These are phyloP conservation scores for Sterrhoptilus dennistouni DNA, from an alignment of 2,113 vertebrate species.

Conservation along the genomic window DNA sequence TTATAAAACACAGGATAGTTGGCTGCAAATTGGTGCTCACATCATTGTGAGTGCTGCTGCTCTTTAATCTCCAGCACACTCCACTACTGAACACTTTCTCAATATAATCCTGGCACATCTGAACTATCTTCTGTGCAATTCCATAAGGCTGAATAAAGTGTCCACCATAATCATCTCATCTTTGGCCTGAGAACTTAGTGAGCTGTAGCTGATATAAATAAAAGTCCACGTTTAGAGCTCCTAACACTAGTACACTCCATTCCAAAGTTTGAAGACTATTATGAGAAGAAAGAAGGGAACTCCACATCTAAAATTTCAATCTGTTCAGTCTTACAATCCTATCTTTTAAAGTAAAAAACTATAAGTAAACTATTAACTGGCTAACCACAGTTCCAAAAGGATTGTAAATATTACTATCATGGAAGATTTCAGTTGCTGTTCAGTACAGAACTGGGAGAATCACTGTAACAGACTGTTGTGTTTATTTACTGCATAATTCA, in stretches of 20 bases:
- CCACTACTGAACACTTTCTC: background rate
- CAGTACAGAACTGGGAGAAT: background rate
- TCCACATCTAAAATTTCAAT: background rate
- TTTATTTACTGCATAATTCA: background rate
- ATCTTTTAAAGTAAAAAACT: background rate
- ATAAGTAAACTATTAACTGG: background rate
- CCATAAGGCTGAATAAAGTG: background rate
- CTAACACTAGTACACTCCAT: background rate
- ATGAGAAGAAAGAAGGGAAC: background rate
- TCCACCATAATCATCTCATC: background rate
- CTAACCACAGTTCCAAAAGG: background rate
- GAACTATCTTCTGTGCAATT: background rate
- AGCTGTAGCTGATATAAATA: background rate
- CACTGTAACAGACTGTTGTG: background rate
- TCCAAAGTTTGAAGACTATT: background rate
- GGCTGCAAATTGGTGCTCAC: background rate
- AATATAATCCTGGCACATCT: background rate
- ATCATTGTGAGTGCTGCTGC: background rate
- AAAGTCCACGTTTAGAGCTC: background rate
- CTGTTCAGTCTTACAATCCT: background rate
- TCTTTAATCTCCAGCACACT: background rate
- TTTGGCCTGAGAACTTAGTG: background rate
- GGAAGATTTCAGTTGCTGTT: background rate
- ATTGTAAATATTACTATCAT: background rate
- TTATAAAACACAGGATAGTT: background rate